A percentile compares a stretch with the other conserved stretches of the same genome.
These are phyloP conservation scores for Ylistrum balloti DNA, from an alignment of 1,140 invertebrate species.

Conservation along the genomic window DNA sequence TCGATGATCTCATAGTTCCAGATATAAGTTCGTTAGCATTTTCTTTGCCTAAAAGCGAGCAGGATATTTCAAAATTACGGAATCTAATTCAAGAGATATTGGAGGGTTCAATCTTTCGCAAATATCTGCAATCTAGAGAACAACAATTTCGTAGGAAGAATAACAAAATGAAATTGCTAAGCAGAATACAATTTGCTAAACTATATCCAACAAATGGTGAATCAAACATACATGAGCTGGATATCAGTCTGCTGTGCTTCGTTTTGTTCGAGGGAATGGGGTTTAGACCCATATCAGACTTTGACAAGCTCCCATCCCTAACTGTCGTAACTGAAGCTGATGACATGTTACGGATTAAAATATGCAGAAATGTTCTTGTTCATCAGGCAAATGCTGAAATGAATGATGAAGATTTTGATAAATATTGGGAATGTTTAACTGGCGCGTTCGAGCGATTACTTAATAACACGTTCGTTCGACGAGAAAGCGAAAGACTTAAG, in stretches of 20 bases:
- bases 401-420: neutral
- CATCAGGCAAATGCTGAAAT: neutral
- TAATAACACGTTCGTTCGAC: neutral
- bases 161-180: neutral
- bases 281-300: neutral
- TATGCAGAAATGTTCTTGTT: neutral
- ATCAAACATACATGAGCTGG: neutral
- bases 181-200: neutral
- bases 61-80: neutral
- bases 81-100: neutral
- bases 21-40: neutral
- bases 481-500: conserved; percentile 13
- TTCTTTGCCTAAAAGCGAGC: neutral
- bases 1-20: neutral
- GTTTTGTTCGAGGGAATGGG: neutral
- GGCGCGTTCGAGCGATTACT: neutral
- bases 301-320: neutral
- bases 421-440: neutral
- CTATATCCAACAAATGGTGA: neutral
- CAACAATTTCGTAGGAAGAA: neutral
- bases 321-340: neutral
- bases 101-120: neutral
- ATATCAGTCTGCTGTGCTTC: neutral
- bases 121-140: neutral
- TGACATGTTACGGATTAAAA: conserved; percentile 20